Conservation (phyloP, 2,888 invertebrate genomes). For the Tiliacea citrago region DNA sequence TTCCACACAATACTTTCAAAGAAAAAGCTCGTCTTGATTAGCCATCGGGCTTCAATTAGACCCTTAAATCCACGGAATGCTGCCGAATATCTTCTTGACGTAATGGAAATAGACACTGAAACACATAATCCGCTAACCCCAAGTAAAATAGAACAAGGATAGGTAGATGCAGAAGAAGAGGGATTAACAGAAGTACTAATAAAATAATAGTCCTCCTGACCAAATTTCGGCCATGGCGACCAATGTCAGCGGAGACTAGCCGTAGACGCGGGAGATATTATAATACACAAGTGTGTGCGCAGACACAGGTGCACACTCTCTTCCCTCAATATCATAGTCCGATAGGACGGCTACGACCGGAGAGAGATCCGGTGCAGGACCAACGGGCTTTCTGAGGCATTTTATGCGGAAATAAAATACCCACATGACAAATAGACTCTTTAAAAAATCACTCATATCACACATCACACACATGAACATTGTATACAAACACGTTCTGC, state of each 20-base stretch:
- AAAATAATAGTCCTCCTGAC: background rate
- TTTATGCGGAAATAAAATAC: background rate
- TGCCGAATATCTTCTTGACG: background rate
- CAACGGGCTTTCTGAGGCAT: background rate
- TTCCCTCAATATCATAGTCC: too few relatives aligned
- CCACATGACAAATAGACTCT: background rate
- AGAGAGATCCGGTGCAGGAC: background rate
- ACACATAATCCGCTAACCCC: background rate
- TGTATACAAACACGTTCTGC: background rate
- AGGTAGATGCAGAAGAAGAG: background rate
- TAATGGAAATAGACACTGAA: background rate
- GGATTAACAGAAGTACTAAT: background rate
- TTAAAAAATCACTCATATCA: background rate
- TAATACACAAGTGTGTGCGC: too few relatives aligned
- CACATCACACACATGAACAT: constrained; percentile 6
- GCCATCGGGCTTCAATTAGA: background rate
- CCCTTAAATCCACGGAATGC: background rate
- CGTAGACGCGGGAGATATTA: background rate
- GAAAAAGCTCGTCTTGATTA: background rate
- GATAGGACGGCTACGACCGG: background rate
- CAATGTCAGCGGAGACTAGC: background rate
- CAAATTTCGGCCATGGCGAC: background rate
- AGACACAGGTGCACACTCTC: background rate
- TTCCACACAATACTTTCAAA: background rate
- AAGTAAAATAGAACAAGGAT: background rate